Percentiles rank a stretch among this genome's conserved stretches.
Conservation (phyloP, 2,797 vertebrate species). For the Falco novaeseelandiae region DNA sequence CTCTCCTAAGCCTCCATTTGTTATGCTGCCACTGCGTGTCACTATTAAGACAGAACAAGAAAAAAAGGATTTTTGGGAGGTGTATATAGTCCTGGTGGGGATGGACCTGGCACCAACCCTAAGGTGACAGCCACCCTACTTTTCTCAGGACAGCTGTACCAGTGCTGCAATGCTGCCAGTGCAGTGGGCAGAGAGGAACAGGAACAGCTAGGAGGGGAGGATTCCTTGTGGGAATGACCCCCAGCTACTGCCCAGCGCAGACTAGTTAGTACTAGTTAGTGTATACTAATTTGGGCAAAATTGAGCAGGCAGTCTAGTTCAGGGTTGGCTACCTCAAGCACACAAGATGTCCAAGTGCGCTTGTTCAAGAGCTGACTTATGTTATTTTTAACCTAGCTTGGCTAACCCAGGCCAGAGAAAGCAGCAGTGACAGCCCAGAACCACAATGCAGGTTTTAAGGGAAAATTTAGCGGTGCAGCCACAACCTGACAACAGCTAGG, state of each 20-base stretch:
- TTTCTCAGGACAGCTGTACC: accelerated
- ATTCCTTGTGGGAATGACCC: not conserved
- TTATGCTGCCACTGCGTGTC: not conserved
- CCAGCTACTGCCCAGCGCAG: accelerated
- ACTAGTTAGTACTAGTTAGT: too few species aligned
- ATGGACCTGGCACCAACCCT: not conserved
- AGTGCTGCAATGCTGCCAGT: accelerated
- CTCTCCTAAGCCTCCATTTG: not conserved
- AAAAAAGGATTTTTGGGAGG: not conserved
- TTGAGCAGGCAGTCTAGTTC: not conserved
- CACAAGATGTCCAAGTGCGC: not conserved
- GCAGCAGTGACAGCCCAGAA: not conserved
- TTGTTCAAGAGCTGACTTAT: not conserved
- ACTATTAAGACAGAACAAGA: slow-evolving; percentile 37
- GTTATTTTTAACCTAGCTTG: not conserved
- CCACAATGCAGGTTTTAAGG: not conserved
- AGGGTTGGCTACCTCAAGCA: not conserved
- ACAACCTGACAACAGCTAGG: not conserved
- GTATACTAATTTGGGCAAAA: not conserved
- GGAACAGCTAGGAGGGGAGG: not conserved
- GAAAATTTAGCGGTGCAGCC: not conserved
- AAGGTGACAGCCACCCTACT: not conserved
- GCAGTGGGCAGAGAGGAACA: not conserved
- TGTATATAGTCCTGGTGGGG: not conserved
- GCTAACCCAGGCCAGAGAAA: not conserved